Evolutionary conservation across 2,888 invertebrate genomes (phyloP), one percentile per base, ranked within the genome.

Genomic region (Cistogaster globosa): DNA sequence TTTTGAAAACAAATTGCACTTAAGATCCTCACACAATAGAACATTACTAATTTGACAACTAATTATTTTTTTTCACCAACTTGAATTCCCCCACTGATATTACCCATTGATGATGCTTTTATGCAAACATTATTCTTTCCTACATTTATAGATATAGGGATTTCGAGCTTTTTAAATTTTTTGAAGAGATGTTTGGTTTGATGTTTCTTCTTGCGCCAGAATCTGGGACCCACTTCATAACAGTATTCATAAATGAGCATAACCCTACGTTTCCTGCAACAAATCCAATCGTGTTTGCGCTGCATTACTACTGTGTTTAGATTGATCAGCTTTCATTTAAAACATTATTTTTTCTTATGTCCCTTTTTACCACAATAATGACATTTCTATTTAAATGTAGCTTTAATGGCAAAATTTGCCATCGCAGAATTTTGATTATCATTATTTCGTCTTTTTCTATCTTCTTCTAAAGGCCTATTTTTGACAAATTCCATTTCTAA

Each of bases 61-160:
- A 7, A 58, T 32, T 26, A 22, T 9, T 55, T 20, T 55, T n/a
- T n/a, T n/a, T n/a, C n/a, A n/a, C n/a, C n/a, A n/a, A n/a, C n/a
- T n/a, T n/a, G n/a, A n/a, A n/a, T n/a, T n/a, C n/a, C n/a, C 26
- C 57, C 57, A 20, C 16, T 26, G 16, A 26, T 16, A 32, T 26
- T 26, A 32, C 3, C n/a, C 8, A 26, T 32, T 58, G 26, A 16
- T 22, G n/a, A n/a, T 58, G 57, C 26, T 58, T 32, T 58, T 26
- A 58, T 58, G 22, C 57, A 58, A 16, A 58, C 57, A 9, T 58
- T 58, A 58, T 32, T 58, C 32, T 58, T 58, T 16, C 26, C 57
- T 11, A 58, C 57, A n/a, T n/a, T n/a, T n/a, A n/a, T n/a, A n/a
- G n/a, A n/a, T n/a, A n/a, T n/a, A n/a, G n/a, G n/a, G n/a, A 58